Percentiles rank a stretch among this genome's conserved stretches.
These are phyloP conservation scores for Mungos mungo DNA, from an alignment of 2,113 vertebrate species.

Conservation along the genomic window DNA sequence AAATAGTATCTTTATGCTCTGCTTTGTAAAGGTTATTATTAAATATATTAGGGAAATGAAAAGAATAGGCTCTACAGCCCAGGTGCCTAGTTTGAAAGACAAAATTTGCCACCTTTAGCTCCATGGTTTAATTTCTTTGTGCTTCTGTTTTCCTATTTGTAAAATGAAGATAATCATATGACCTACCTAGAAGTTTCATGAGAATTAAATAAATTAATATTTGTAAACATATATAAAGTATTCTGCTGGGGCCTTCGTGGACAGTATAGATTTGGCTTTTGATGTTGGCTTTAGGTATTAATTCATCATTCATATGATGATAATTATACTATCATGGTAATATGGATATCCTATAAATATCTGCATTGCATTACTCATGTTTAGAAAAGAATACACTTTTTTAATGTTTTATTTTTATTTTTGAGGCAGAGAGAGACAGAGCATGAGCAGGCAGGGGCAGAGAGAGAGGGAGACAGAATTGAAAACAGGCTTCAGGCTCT, in stretches of 20 bases:
- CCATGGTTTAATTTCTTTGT: neutral
- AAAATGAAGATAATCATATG: neutral
- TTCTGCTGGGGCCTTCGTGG: neutral
- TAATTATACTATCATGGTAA: neutral
- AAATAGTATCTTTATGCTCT: neutral
- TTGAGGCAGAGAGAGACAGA: too few relatives aligned
- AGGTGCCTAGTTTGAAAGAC: neutral
- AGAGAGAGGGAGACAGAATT: too few relatives aligned
- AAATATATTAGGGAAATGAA: neutral
- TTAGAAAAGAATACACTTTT: neutral
- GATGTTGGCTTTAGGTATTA: slow-evolving; percentile 21
- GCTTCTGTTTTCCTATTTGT: neutral
- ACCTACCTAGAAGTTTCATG: neutral
- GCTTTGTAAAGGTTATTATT: neutral
- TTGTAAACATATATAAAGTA: slow-evolving; percentile 22
- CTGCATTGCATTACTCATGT: neutral
- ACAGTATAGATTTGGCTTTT: neutral
- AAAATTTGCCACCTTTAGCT: slow-evolving; percentile 1
- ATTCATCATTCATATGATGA: neutral
- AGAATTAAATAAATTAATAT: neutral
- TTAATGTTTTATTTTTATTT: too few relatives aligned
- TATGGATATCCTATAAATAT: slow-evolving; percentile 33
- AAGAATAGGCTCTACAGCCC: neutral
- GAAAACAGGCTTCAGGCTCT: too few relatives aligned
- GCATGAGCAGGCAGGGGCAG: too few relatives aligned